Conservation (phyloP, 2,797 vertebrate genomes). For the Anabacerthia variegaticeps region DNA sequence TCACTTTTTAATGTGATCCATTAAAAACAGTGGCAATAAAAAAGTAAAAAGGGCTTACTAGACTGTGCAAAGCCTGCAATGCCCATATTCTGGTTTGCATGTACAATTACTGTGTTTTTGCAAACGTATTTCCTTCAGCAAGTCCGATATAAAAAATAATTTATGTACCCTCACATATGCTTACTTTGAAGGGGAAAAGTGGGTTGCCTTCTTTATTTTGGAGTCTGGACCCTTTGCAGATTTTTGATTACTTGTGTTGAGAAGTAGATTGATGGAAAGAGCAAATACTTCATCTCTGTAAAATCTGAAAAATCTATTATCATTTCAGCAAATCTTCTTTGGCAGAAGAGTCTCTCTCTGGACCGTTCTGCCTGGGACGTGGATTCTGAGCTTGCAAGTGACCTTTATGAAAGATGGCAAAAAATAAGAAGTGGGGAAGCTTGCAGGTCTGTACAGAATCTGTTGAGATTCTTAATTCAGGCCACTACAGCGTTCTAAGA, state of each 20-base stretch:
- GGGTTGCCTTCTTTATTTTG: background rate
- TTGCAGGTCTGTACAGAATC: slow-evolving; percentile 83
- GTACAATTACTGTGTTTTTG: background rate
- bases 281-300: background rate
- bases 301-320: slow-evolving; percentile 32
- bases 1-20: background rate
- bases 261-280: background rate
- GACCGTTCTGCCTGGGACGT: slow-evolving; percentile 84
- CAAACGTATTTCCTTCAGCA: background rate
- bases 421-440: slow-evolving; percentile 81
- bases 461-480: background rate
- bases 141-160: background rate
- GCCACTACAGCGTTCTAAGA: background rate
- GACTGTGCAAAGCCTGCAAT: background rate
- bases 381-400: slow-evolving; percentile 87
- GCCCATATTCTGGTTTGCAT: background rate
- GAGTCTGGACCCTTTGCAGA: background rate
- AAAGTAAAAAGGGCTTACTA: background rate
- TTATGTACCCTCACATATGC: background rate
- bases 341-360: slow-evolving; percentile 89
- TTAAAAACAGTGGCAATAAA: background rate
- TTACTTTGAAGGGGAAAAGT: background rate
- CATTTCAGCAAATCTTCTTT: slow-evolving; percentile 82
- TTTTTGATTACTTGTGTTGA: background rate
- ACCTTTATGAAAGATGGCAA: slow-evolving; percentile 89